phyloP scores from a whole-genome alignment of 2,113 vertebrate genomes.

The Myrmecophaga tridactyla region DNA sequence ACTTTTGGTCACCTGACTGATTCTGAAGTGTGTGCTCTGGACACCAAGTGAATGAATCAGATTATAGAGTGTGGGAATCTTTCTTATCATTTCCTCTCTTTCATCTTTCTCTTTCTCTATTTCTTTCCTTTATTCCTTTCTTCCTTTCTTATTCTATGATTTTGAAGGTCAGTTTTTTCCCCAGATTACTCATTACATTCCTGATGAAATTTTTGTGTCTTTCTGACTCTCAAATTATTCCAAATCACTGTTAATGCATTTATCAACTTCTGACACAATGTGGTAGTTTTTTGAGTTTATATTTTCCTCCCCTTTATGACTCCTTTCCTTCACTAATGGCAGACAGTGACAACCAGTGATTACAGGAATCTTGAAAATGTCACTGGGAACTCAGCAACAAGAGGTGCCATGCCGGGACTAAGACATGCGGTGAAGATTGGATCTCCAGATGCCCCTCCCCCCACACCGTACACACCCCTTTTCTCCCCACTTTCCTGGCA shows the following conservation, averaged over 20 bases:
- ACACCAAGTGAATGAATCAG: background rate
- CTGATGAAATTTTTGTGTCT: slow-evolving; percentile 62
- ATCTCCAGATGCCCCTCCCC: slow-evolving; percentile 22
- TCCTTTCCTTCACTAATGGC: too few species aligned
- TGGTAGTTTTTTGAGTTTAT: too few species aligned
- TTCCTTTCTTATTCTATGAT: background rate
- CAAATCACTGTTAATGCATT: slow-evolving; percentile 65
- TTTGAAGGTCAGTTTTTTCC: background rate
- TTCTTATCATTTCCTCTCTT: background rate
- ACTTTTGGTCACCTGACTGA: background rate
- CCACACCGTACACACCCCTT: background rate
- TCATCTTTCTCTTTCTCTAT: background rate
- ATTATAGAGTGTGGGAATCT: background rate
- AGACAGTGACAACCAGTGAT: too few species aligned
- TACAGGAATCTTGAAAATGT: too few species aligned
- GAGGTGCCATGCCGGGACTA: too few species aligned
- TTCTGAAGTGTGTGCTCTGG: background rate
- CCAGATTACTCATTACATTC: background rate
- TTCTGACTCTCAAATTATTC: slow-evolving; percentile 62
- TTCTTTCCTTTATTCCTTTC: background rate
- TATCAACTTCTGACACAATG: too few species aligned
- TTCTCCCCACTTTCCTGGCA: slow-evolving; percentile 64
- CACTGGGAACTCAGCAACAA: too few species aligned
- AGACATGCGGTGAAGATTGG: too few species aligned
- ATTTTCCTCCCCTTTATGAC: too few species aligned